Evolutionary conservation across 2,888 invertebrate species (phyloP).

Genomic region (Lomographa bimaculata): DNA sequence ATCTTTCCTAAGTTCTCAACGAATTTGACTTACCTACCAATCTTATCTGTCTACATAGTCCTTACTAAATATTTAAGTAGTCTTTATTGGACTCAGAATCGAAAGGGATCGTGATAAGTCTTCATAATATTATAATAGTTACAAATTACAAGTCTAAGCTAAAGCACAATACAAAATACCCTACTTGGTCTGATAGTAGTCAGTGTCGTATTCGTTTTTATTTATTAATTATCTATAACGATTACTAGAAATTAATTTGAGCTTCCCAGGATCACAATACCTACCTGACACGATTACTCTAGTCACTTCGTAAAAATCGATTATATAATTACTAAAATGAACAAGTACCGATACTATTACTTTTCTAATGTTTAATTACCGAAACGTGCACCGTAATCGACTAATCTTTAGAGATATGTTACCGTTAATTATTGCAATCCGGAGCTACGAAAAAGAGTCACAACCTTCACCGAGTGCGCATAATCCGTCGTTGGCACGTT

Average conservation of each 20-base stretch:
- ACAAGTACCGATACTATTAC: constrained; percentile 1
- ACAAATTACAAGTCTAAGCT: constrained; percentile 10
- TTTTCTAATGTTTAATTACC: no score
- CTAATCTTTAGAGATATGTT: constrained; percentile 63
- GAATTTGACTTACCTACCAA: no score
- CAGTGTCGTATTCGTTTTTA: background rate
- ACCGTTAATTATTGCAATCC: constrained; percentile 47
- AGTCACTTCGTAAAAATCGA: background rate
- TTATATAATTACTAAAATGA: constrained; percentile 1
- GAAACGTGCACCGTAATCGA: no score
- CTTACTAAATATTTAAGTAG: no score
- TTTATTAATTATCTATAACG: constrained; percentile 8
- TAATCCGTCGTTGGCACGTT: constrained; percentile 20
- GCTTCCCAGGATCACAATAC: constrained; percentile 36
- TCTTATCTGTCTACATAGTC: no score
- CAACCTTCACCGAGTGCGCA: constrained; percentile 50
- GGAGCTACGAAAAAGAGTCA: constrained; percentile 55
- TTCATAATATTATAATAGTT: no score
- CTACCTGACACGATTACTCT: constrained; percentile 24
- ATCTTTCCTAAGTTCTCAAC: no score
- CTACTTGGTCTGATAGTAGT: constrained; percentile 19
- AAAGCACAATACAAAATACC: constrained; percentile 16
- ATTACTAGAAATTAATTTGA: constrained; percentile 28
- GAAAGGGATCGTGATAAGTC: constrained; percentile 11
- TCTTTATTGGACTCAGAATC: constrained; percentile 2